Evolutionary conservation across 2,888 invertebrate genomes (phyloP), one percentile per base, ranked within the genome.

Genomic region (Caenorhabditis japonica): DNA sequence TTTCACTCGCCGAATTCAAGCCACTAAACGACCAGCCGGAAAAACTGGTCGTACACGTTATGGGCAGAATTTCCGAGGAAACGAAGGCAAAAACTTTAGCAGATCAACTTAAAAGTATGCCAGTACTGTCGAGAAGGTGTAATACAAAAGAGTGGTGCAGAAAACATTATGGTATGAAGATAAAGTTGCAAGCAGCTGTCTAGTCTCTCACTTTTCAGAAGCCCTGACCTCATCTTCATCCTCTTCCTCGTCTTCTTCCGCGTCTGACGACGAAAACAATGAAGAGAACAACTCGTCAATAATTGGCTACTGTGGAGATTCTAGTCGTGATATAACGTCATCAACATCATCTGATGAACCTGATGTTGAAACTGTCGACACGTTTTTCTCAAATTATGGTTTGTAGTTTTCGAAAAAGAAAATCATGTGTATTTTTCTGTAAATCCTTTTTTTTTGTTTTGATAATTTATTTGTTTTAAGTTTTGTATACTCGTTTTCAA

Each of bases 121-220:
- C 69, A 15, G 23, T 27, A 30, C 17, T 60, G 15, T 69, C 69
- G 19, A 69, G 36, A 27, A 34, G 53, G 15, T 13, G 17, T 7
- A 69, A 60, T 19, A 60, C 60, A 0, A 46, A 34, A 7, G 38
- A 55, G 27, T 69, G 69, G 69, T 53, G 55, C 15, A 21, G 17
- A 15, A 47, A 60, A 17, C 59, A 69, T 36, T 55, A 60, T 33
- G 53, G 60, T 69, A 10, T 15, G 33, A n/a, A n/a, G n/a, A n/a
- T n/a, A n/a, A n/a, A n/a, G n/a, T n/a, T n/a, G n/a, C n/a, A n/a
- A n/a, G n/a, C n/a, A n/a, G n/a, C n/a, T n/a, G n/a, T n/a, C n/a
- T n/a, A n/a, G n/a, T n/a, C n/a, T n/a, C n/a, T n/a, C n/a, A n/a
- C n/a, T n/a, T n/a, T n/a, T n/a, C n/a, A n/a, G n/a, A n/a, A n/a